Conservation (phyloP, 2,888 invertebrate genomes). For the Drosophila pseudotakahashii region DNA sequence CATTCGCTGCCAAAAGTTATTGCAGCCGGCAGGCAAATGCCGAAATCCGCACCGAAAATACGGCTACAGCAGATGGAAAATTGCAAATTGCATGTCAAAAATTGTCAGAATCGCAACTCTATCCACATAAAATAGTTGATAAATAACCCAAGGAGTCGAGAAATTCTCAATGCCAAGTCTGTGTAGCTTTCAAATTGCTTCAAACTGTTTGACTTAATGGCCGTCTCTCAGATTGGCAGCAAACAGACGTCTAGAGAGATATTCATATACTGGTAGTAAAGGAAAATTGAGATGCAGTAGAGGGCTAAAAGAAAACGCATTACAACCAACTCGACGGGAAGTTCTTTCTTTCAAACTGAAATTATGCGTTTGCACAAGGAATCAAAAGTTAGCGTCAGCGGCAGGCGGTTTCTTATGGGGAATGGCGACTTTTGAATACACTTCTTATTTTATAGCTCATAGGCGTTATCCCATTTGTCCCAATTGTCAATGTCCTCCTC, state of each 20-base stretch:
- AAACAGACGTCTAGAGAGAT: conserved; percentile 59
- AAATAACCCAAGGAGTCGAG: conserved; percentile 15
- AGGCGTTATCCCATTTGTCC: conserved; percentile 13
- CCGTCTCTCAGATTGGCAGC: conserved; percentile 67
- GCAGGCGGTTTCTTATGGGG: fast-evolving
- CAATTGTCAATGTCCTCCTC: conserved; percentile 41
- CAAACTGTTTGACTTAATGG: conserved; percentile 71
- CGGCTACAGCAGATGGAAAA: conserved; percentile 13
- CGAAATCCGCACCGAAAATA: conserved; percentile 13
- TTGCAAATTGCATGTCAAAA: conserved; percentile 67
- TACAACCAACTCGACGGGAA: conserved; percentile 56
- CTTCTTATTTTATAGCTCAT: conserved; percentile 15
- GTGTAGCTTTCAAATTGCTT: conserved; percentile 57
- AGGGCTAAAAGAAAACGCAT: conserved; percentile 64
- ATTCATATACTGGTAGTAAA: not conserved
- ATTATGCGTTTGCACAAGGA: conserved; percentile 61
- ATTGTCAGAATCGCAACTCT: conserved; percentile 45
- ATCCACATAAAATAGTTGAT: conserved; percentile 36
- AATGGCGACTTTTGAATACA: conserved; percentile 4
- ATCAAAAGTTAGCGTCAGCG: conserved; percentile 36
- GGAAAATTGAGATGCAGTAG: conserved; percentile 5
- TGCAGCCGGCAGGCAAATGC: conserved; percentile 27
- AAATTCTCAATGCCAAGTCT: conserved; percentile 22
- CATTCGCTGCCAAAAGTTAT: conserved; percentile 46
- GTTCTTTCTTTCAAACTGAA: conserved; percentile 50